Conservation (phyloP, 2,113 vertebrate genomes). For the Caracal caracal region DNA sequence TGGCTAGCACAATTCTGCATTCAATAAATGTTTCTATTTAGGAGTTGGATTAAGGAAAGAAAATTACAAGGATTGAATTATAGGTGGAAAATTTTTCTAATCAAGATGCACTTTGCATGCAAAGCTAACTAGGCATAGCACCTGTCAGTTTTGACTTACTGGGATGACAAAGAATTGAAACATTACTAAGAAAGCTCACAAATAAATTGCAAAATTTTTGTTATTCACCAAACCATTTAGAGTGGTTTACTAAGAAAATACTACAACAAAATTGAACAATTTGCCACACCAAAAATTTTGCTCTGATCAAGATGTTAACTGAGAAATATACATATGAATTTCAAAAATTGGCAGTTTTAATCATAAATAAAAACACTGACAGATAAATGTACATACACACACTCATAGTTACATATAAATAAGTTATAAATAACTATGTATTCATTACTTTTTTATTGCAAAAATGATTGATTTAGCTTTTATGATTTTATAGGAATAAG, state of each 20-base stretch:
- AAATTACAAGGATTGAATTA: not conserved
- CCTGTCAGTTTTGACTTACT: slow-evolving; percentile 45
- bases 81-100: not conserved
- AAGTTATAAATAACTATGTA: not conserved
- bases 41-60: not conserved
- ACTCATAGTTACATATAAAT: not conserved
- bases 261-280: slow-evolving; percentile 45
- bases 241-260: slow-evolving; percentile 22
- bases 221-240: not conserved
- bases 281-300: not conserved
- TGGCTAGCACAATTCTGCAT: not conserved
- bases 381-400: not conserved
- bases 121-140: not conserved
- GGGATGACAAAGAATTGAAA: slow-evolving; percentile 33
- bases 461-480: not conserved
- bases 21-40: not conserved
- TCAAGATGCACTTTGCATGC: not conserved
- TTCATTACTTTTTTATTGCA: slow-evolving; percentile 1
- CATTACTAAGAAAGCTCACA: slow-evolving; percentile 34
- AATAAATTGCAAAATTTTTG: slow-evolving; percentile 15
- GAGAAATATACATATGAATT: not conserved
- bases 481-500: not conserved
- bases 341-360: slow-evolving; percentile 13
- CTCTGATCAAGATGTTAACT: slow-evolving; percentile 32
- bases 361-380: not conserved